Percentiles rank a stretch among this genome's conserved stretches.
phyloP scores from a whole-genome alignment of 1,140 invertebrate species.

The Berghia stephanieae region DNA sequence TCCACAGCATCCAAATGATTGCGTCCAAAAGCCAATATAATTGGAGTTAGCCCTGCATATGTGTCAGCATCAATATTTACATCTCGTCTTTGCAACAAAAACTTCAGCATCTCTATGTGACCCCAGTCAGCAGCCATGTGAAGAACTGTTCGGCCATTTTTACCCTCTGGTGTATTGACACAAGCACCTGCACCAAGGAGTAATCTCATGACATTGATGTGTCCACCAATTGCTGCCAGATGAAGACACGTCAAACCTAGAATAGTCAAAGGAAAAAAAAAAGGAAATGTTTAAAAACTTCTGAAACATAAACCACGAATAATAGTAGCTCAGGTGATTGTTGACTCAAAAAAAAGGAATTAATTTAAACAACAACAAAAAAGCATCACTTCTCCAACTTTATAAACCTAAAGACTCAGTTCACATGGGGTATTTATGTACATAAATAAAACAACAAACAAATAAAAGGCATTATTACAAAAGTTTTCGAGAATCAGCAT shows the following conservation, averaged over 20 bases:
- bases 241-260: constrained; percentile 80
- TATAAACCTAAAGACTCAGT: no score
- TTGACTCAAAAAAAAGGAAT: neutral
- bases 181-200: constrained; percentile 65
- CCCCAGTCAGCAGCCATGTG: constrained; percentile 53
- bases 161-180: constrained; percentile 72
- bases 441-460: no score
- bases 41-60: constrained; percentile 46
- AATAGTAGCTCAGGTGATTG: no score
- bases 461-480: no score
- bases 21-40: constrained; percentile 45
- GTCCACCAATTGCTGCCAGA: constrained; percentile 48
- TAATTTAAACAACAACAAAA: neutral
- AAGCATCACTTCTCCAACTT: no score
- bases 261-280: constrained; percentile 38
- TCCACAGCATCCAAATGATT: constrained; percentile 34
- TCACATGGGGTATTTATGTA: no score
- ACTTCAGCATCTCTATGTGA: constrained; percentile 39
- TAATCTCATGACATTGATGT: constrained; percentile 40
- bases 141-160: constrained; percentile 51
- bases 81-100: constrained; percentile 34
- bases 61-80: constrained; percentile 48
- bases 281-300: constrained; percentile 1
- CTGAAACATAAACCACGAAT: no score
- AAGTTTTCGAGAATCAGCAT: no score